Conservation (phyloP, 2,797 vertebrate species). For the Sternarchorhynchus goeldii region DNA sequence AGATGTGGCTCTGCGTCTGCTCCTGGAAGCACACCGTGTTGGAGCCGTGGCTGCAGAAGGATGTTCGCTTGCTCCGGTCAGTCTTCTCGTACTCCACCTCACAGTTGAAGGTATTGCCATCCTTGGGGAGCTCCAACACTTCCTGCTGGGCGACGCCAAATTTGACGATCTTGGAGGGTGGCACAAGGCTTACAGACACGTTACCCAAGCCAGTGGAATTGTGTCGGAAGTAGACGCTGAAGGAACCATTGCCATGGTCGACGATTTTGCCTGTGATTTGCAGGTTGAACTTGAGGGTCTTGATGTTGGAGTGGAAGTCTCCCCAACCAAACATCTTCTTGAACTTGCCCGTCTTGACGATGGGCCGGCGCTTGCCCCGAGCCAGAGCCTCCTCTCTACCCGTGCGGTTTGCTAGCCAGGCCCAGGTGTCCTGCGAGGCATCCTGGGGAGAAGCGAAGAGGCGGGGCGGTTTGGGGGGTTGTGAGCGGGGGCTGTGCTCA, state of each 20-base stretch:
- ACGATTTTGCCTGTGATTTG: conserved; percentile 96
- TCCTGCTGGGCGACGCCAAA: conserved; percentile 73
- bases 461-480: conserved; percentile 48
- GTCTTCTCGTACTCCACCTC: conserved; percentile 94
- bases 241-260: conserved; percentile 95
- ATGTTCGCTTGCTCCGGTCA: conserved; percentile 89
- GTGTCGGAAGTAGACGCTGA: conserved; percentile 96
- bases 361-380: conserved; percentile 53
- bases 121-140: conserved; percentile 71
- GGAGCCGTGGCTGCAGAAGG: conserved; percentile 89
- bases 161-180: conserved; percentile 87
- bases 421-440: conserved; percentile 47
- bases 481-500: conserved; percentile 24
- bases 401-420: conserved; percentile 54
- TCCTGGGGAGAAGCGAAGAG: conserved; percentile 43
- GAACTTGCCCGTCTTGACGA: conserved; percentile 71
- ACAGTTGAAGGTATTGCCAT: conserved; percentile 87
- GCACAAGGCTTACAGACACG: conserved; percentile 94
- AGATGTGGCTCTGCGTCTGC: conserved; percentile 92
- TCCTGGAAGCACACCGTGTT: conserved; percentile 92
- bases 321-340: conserved; percentile 98
- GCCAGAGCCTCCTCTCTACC: conserved; percentile 41
- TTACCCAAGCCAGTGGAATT: conserved; percentile 95
- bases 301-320: conserved; percentile 94
- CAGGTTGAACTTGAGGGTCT: conserved; percentile 91